These are phyloP conservation scores for Drosophila mulleri DNA, from an alignment of 2,888 invertebrate genomes.

Conservation along the genomic window DNA sequence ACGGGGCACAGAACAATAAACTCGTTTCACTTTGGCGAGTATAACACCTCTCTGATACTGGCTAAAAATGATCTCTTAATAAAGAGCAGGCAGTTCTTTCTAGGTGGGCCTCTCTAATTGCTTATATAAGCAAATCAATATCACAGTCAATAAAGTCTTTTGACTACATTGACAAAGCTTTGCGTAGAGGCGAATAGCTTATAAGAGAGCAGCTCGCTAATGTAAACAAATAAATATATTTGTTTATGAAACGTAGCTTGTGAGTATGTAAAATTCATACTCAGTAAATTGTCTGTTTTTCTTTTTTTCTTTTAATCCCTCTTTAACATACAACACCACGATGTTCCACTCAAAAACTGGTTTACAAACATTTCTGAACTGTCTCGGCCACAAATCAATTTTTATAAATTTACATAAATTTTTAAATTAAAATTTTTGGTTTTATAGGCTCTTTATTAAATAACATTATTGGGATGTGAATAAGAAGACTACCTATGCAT, in stretches of 20 bases:
- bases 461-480: neutral
- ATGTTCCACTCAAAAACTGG: constrained; percentile 6
- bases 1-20: too few relatives aligned
- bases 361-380: neutral
- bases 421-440: too few relatives aligned
- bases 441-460: too few relatives aligned
- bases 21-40: too few relatives aligned
- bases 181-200: neutral
- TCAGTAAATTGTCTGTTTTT: neutral
- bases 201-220: neutral
- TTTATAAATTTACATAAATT: too few relatives aligned
- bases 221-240: neutral
- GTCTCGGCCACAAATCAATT: neutral
- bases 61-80: neutral
- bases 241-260: neutral
- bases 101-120: too few relatives aligned
- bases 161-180: neutral
- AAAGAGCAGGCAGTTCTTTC: too few relatives aligned
- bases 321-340: neutral
- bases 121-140: neutral
- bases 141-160: neutral
- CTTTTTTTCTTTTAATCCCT: neutral
- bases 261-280: neutral
- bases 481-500: constrained; percentile 21
- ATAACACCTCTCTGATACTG: neutral